Evolutionary conservation across 2,113 vertebrate genomes (phyloP).

Genomic region (Ailurus styani): DNA sequence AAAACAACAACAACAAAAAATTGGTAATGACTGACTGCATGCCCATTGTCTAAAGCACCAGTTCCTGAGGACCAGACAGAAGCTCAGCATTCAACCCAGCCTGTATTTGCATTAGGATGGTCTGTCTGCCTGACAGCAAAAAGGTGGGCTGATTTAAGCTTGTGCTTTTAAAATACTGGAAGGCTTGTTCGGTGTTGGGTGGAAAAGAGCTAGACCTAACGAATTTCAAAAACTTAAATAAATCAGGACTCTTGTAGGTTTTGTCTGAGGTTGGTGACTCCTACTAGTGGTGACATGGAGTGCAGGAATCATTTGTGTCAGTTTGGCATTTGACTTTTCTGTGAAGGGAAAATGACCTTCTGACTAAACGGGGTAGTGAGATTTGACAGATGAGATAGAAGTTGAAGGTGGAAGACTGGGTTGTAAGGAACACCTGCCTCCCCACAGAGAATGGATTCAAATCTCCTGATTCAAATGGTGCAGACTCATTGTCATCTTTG

Average conservation of each 20-base stretch:
- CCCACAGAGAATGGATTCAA: not conserved
- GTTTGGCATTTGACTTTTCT: not conserved
- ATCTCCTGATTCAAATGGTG: too few relatives aligned
- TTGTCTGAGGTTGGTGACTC: not conserved
- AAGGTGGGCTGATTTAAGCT: not conserved
- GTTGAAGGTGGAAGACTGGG: not conserved
- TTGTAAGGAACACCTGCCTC: not conserved
- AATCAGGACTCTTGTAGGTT: not conserved
- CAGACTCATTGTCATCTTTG: not conserved
- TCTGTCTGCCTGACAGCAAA: not conserved
- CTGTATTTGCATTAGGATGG: not conserved
- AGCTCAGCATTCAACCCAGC: not conserved
- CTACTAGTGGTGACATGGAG: not conserved
- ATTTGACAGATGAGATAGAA: not conserved
- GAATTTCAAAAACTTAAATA: not conserved
- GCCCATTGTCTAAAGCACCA: not conserved
- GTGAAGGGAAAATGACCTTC: not conserved
- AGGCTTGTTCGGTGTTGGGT: not conserved
- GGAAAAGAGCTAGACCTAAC: not conserved
- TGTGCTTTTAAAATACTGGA: not conserved
- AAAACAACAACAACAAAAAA: slow-evolving; percentile 17
- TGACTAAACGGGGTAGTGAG: not conserved
- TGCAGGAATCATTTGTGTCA: not conserved
- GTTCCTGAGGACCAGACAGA: slow-evolving; percentile 42
- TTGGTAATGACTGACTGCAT: not conserved